phyloP scores from a whole-genome alignment of 2,888 invertebrate species.

The Drosophila macrospina region DNA sequence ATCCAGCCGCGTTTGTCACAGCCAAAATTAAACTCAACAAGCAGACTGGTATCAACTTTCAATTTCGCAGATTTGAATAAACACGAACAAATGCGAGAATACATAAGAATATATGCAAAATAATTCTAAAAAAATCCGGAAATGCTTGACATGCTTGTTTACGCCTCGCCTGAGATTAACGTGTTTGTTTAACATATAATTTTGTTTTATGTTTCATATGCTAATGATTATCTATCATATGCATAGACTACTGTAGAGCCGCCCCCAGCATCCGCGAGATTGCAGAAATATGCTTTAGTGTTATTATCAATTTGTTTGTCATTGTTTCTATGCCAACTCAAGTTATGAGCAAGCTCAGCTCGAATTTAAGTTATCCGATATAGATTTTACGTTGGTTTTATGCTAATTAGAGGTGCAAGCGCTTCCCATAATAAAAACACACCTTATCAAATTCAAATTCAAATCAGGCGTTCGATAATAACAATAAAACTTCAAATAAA shows the following conservation, averaged over 20 bases:
- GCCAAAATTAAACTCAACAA: conserved; percentile 41
- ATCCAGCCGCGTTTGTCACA: conserved; percentile 51
- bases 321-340: conserved; percentile 4
- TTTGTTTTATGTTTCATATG: conserved; percentile 43
- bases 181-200: conserved; percentile 41
- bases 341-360: conserved; percentile 19
- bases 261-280: conserved; percentile 21
- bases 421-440: conserved; percentile 41
- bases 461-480: conserved; percentile 28
- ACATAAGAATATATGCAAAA: conserved; percentile 30
- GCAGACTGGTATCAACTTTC: conserved; percentile 19
- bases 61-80: conserved; percentile 17
- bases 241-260: conserved; percentile 10
- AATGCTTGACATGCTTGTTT: conserved; percentile 43
- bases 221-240: conserved; percentile 32
- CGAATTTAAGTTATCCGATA: conserved; percentile 1
- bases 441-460: conserved; percentile 50
- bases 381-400: conserved; percentile 24
- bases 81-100: conserved; percentile 24
- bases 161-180: conserved; percentile 35
- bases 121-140: conserved; percentile 59
- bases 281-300: conserved; percentile 30
- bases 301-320: conserved; percentile 22
- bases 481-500: conserved; percentile 22
- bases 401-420: conserved; percentile 61